Conservation (phyloP, 2,797 vertebrate species). For the Chelidonichthys spinosus region DNA sequence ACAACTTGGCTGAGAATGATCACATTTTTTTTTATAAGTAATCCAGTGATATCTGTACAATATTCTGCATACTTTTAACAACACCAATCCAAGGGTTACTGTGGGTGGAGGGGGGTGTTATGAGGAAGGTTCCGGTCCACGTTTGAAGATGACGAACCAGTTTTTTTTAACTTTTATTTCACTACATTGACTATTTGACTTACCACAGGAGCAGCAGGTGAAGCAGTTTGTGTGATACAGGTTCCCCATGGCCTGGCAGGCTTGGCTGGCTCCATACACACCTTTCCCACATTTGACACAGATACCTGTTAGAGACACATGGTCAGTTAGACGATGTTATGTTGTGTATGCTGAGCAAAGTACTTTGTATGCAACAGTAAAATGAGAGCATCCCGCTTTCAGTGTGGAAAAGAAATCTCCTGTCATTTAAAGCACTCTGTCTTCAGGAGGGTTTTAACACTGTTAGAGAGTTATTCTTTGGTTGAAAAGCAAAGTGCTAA, state of each 20-base stretch:
- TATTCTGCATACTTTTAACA: neutral
- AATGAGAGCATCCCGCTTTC: conserved; percentile 9
- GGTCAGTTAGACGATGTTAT: conserved; percentile 18
- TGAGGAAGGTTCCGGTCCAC: too few species aligned
- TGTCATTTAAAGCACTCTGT: neutral
- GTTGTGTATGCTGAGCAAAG: neutral
- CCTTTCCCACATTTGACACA: conserved; percentile 98
- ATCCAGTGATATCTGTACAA: neutral
- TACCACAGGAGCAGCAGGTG: conserved; percentile 98
- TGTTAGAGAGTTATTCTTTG: neutral
- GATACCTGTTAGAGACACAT: conserved; percentile 87
- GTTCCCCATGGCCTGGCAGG: conserved; percentile 98
- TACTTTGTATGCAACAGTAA: neutral
- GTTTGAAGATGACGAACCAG: neutral
- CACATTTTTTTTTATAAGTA: neutral
- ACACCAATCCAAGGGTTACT: neutral
- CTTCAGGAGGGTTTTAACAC: neutral
- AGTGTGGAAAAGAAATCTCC: neutral
- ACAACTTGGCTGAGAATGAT: neutral
- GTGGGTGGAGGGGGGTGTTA: too few species aligned
- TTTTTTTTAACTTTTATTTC: neutral
- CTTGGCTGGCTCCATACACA: conserved; percentile 97
- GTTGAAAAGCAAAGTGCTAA: neutral
- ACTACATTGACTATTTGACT: conserved; percentile 69
- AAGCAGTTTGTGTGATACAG: conserved; percentile 99